phyloP scores from a whole-genome alignment of 2,888 invertebrate species.

The Caenorhabditis sinica region DNA sequence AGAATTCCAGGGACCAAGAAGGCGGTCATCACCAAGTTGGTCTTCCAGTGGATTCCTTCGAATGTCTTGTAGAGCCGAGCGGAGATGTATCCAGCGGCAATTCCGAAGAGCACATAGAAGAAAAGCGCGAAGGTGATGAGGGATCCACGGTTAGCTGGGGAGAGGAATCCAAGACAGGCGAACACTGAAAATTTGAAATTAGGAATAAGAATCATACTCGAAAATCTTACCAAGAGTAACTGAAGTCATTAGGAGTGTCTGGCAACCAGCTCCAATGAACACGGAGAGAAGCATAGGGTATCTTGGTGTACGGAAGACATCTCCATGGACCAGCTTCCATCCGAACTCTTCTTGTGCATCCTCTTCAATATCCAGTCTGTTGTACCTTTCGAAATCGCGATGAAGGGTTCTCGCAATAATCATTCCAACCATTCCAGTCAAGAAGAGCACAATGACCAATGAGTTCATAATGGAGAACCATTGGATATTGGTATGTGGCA shows the following conservation, averaged over 20 bases:
- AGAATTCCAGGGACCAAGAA: constrained; percentile 97
- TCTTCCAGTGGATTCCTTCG: constrained; percentile 98
- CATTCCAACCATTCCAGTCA: constrained; percentile 99
- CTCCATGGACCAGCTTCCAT: constrained; percentile 88
- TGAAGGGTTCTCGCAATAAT: constrained; percentile 96
- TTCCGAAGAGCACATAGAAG: constrained; percentile 96
- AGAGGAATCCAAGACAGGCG: constrained; percentile 98
- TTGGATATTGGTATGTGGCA: constrained; percentile 91
- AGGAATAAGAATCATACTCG: neutral
- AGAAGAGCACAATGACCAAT: constrained; percentile 92
- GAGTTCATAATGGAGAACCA: constrained; percentile 93
- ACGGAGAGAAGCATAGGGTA: constrained; percentile 97
- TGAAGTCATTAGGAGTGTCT: constrained; percentile 96
- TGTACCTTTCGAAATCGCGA: constrained; percentile 98
- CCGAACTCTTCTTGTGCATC: constrained; percentile 91
- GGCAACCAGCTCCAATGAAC: constrained; percentile 95
- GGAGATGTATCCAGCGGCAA: constrained; percentile 96
- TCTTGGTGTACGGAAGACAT: constrained; percentile 88
- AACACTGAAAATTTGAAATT: constrained; percentile 88
- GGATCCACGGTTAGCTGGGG: constrained; percentile 98
- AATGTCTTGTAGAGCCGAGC: constrained; percentile 97
- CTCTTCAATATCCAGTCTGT: constrained; percentile 89
- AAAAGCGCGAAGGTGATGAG: constrained; percentile 98
- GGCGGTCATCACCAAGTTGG: constrained; percentile 96
- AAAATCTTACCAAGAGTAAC: constrained; percentile 90